phyloP scores from a whole-genome alignment of 1,140 invertebrate genomes.

The Drosophila elegans region DNA sequence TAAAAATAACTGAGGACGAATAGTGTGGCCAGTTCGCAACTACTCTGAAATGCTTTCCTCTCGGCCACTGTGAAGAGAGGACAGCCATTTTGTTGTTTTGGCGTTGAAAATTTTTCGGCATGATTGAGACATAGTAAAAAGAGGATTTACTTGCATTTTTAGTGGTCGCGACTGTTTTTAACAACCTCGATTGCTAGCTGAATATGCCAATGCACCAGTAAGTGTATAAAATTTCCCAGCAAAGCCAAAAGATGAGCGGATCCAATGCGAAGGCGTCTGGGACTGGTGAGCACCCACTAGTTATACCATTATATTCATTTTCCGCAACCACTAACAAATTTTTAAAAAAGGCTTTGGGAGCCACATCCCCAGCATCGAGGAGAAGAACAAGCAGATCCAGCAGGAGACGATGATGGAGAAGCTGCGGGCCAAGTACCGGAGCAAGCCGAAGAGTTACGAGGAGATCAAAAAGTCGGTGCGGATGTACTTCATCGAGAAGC shows the following conservation, averaged over 20 bases:
- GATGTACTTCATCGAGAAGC: slow-evolving; percentile 91
- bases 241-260: slow-evolving; percentile 10
- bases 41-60: no score
- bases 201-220: neutral
- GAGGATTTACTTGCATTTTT: neutral
- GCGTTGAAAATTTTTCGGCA: slow-evolving; percentile 29
- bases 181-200: neutral
- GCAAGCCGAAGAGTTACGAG: slow-evolving; percentile 90
- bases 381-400: slow-evolving; percentile 70
- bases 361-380: slow-evolving; percentile 55
- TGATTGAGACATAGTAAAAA: neutral
- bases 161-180: neutral
- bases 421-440: slow-evolving; percentile 60
- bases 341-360: slow-evolving; percentile 28
- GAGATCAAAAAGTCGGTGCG: slow-evolving; percentile 94
- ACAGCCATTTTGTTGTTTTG: slow-evolving; percentile 38
- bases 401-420: slow-evolving; percentile 73
- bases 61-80: neutral
- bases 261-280: slow-evolving; percentile 1
- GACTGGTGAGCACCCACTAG: slow-evolving; percentile 7
- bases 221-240: neutral
- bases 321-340: neutral
- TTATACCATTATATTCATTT: neutral
- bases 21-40: neutral
- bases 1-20: neutral